phyloP scores from a whole-genome alignment of 2,888 invertebrate species.

The Digitonthophagus gazella region DNA sequence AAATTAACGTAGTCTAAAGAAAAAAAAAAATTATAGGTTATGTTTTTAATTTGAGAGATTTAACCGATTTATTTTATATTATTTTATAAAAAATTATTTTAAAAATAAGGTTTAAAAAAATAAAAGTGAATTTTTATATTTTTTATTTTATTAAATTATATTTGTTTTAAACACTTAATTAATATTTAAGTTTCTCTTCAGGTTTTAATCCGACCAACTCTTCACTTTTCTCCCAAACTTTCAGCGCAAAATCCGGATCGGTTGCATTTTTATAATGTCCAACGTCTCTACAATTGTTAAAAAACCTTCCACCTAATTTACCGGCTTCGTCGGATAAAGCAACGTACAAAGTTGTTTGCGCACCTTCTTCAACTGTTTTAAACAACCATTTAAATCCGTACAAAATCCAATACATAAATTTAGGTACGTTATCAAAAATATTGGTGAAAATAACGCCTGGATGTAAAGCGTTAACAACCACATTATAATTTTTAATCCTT shows the following conservation, averaged over 20 bases:
- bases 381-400: neutral
- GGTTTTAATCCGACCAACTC: conserved; percentile 49
- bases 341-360: conserved; percentile 75
- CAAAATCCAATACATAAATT: neutral
- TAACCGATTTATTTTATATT: no score
- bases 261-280: conserved; percentile 58
- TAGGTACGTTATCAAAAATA: conserved; percentile 35
- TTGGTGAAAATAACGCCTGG: conserved; percentile 46
- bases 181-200: conserved; percentile 12
- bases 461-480: conserved; percentile 46
- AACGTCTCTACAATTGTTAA: conserved; percentile 71
- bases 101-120: no score
- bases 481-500: conserved; percentile 40
- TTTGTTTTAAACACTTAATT: neutral
- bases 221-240: conserved; percentile 81
- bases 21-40: no score
- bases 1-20: no score
- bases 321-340: conserved; percentile 72
- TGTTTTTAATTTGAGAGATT: no score
- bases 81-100: no score
- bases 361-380: conserved; percentile 69
- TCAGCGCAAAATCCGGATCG: conserved; percentile 67
- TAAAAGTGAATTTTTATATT: no score
- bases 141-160: no score
- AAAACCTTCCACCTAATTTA: conserved; percentile 73